Base-by-base conservation (phyloP, 2,888 invertebrate species). In the Hypolimnas misippus region DNA sequence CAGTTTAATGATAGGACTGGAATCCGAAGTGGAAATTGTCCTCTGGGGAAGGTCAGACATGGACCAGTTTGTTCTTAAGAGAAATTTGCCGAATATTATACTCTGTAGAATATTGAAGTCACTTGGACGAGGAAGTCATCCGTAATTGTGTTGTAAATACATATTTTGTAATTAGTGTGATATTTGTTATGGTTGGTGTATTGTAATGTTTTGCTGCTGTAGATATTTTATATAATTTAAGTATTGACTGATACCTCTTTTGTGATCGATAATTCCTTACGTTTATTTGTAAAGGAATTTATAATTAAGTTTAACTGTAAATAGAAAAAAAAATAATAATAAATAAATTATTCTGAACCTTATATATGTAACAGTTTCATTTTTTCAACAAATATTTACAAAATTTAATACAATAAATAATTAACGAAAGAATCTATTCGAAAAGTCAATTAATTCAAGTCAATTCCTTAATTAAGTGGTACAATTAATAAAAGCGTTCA, bases 21-120 rank as follows among this genome's bases (percentile, higher is more conserved):
- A 10, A 54, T 65, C 16, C 14, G 19, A 1, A 57, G 10, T 21
- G 42, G 46, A 3, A 51, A 53, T 16, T 67, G 67, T 17, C 33
- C 62, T 19, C 8, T 8, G 2, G 67, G 67, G 16, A 35, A 56
- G 35, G 56, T 50, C 7, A 62, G 64, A 12, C 56, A 53, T 21
- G 66, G 66, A 14, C 62, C 64, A 0, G 16, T 56, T 31, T 67
- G 66, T 17, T 44, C 57, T 1, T 50, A 29, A 17, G 6, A 25
- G 16, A 12, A n/a, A n/a, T n/a, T 14, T 3, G 8, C n/a, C 50
- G 2, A 44, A 19, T 10, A 44, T 4, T 4, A 19, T 2, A 42
- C 16, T 3, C 2, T 10, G 7, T 6, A 14, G 19, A 19, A 25
- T 6, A 1, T 16, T 7, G 25, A 38, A 40, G 38, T 16, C 25